Evolutionary conservation across 2,888 invertebrate genomes (phyloP).

Genomic region (Drosophila percnosoma): DNA sequence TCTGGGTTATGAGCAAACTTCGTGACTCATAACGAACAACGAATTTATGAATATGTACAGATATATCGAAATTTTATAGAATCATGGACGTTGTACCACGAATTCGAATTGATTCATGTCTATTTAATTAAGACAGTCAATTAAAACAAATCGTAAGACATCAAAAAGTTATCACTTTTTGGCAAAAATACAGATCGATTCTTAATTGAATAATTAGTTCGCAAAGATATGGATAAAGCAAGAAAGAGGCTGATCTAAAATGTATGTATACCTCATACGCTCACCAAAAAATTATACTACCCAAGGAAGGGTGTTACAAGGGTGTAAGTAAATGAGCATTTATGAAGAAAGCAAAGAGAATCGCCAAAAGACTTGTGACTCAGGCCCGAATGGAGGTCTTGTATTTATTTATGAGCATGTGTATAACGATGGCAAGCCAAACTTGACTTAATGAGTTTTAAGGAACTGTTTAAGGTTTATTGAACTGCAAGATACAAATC

Average conservation of each 20-base stretch:
- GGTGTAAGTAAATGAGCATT: not conserved
- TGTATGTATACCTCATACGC: too few relatives aligned
- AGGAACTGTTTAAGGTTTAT: conserved; percentile 34
- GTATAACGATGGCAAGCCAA: conserved; percentile 43
- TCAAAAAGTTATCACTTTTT: not conserved
- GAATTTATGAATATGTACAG: not conserved
- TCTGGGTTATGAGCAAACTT: conserved; percentile 5
- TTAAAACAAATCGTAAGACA: not conserved
- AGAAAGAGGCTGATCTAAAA: too few relatives aligned
- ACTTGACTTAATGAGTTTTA: conserved; percentile 44
- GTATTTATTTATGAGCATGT: conserved; percentile 26
- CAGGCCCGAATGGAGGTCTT: conserved; percentile 20
- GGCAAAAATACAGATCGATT: not conserved
- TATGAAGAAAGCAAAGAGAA: conserved; percentile 2
- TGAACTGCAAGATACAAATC: conserved; percentile 25
- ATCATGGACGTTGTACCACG: not conserved
- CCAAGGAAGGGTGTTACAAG: not conserved
- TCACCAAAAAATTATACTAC: not conserved
- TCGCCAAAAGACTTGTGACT: conserved; percentile 28
- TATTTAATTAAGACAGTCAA: not conserved
- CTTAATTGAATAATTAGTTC: too few relatives aligned
- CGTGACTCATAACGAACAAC: conserved; percentile 33
- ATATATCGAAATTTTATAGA: conserved; percentile 1
- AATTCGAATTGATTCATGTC: not conserved
- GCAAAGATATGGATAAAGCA: too few relatives aligned